Evolutionary conservation across 2,797 vertebrate genomes (phyloP).

Genomic region (Schizothorax lantsangensis): DNA sequence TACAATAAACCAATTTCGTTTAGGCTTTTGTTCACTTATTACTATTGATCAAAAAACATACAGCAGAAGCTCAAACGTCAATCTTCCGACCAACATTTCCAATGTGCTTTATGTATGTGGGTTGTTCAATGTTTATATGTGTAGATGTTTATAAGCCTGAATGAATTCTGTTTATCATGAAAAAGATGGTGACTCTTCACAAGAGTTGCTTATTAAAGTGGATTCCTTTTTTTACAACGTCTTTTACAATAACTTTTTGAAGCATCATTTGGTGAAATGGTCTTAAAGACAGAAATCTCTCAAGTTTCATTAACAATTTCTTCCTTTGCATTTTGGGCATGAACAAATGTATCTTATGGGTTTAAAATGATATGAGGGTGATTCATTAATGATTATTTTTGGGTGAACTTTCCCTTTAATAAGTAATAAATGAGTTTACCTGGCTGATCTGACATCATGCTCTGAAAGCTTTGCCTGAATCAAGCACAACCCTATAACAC

Average conservation of each 20-base stretch:
- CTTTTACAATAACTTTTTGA: neutral
- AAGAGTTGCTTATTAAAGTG: neutral
- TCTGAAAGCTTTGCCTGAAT: constrained; percentile 62
- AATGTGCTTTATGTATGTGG: too few species aligned
- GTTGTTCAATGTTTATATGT: too few species aligned
- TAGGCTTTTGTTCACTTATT: neutral
- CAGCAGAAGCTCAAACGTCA: too few species aligned
- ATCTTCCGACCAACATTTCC: too few species aligned
- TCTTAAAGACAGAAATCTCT: neutral
- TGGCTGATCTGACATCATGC: constrained; percentile 52
- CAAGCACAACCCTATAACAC: constrained; percentile 55
- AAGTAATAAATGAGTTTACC: constrained; percentile 42
- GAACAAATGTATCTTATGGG: neutral
- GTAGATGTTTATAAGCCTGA: neutral
- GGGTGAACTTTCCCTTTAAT: neutral
- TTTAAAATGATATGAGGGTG: too few species aligned
- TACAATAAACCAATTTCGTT: neutral
- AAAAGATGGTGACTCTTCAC: neutral
- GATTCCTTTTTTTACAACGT: neutral
- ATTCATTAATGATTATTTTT: neutral
- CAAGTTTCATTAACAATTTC: neutral
- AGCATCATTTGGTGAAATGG: neutral
- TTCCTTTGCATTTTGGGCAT: neutral
- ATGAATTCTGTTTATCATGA: neutral
- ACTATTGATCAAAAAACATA: neutral